Percentiles rank a stretch among this genome's conserved stretches.
Evolutionary conservation across 37 sponge, comb jelly and placozoan genomes (phyloP).

Genomic region (Oscarella lobularis): DNA sequence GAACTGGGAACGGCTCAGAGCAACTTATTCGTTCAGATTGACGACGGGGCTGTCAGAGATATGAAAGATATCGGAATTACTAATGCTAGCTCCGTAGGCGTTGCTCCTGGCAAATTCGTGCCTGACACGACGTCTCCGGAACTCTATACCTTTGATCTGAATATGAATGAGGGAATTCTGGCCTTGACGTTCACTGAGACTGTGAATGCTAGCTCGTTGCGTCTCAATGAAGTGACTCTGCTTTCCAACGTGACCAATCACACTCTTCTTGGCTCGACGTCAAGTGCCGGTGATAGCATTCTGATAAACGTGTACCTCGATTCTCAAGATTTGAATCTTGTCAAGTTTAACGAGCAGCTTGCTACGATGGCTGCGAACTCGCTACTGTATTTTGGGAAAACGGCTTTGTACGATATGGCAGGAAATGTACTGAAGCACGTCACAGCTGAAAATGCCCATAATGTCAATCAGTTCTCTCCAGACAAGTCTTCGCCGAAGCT

Average conservation of each 20-base stretch:
- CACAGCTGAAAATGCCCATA: neutral
- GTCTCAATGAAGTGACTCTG: conserved; percentile 21
- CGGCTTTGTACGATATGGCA: conserved; percentile 34
- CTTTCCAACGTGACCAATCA: conserved; percentile 13
- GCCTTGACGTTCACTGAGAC: conserved; percentile 69
- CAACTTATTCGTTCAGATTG: conserved; percentile 54
- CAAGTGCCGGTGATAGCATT: conserved; percentile 3
- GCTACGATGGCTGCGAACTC: conserved; percentile 28
- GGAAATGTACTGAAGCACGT: neutral
- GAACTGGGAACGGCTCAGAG: conserved; percentile 23
- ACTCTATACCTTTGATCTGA: conserved; percentile 35
- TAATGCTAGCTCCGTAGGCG: conserved; percentile 11
- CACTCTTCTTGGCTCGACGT: conserved; percentile 14
- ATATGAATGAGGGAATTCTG: conserved; percentile 54
- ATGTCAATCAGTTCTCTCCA: neutral
- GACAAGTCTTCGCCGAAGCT: neutral
- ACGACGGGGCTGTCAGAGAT: conserved; percentile 33
- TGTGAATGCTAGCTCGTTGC: conserved; percentile 52
- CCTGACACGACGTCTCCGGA: conserved; percentile 44
- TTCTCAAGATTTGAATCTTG: conserved; percentile 41
- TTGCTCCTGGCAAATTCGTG: neutral
- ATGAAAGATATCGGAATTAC: conserved; percentile 30
- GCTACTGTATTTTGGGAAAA: conserved; percentile 21
- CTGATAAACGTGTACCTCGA: conserved; percentile 28
- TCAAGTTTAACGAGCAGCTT: conserved; percentile 44